Evolutionary conservation across 2,113 vertebrate genomes (phyloP).

Genomic region (Toxostoma redivivum): DNA sequence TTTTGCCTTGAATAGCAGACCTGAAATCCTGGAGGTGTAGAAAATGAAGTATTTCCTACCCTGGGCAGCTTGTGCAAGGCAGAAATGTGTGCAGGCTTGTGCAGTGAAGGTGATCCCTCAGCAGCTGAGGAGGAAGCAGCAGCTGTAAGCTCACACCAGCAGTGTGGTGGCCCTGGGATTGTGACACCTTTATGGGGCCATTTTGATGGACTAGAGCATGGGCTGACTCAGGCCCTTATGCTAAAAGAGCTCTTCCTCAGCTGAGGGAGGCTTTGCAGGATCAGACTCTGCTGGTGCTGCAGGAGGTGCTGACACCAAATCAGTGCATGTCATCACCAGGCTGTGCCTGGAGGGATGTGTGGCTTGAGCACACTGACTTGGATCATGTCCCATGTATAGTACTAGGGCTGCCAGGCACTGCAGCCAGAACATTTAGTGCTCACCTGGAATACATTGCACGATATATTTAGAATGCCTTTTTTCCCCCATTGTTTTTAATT

Average conservation of each 20-base stretch:
- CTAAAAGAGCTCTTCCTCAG: background rate
- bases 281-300: background rate
- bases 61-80: background rate
- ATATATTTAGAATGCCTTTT: slow-evolving; percentile 16
- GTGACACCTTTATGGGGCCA: accelerated
- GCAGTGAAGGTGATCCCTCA: background rate
- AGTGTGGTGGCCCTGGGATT: background rate
- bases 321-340: background rate
- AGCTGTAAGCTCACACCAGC: background rate
- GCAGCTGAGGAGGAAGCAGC: background rate
- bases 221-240: background rate
- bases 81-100: background rate
- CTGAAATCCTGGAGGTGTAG: background rate
- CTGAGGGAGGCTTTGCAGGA: background rate
- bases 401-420: slow-evolving; percentile 9
- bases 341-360: background rate
- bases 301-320: background rate
- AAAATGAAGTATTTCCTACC: background rate
- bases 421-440: slow-evolving; percentile 37
- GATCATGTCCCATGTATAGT: background rate
- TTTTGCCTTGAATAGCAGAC: background rate
- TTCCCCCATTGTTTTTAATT: slow-evolving; percentile 7
- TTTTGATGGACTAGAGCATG: background rate
- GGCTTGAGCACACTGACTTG: background rate
- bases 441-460: slow-evolving; percentile 27